Evolutionary conservation across 2,888 invertebrate genomes (phyloP).

Genomic region (Muscina levida): DNA sequence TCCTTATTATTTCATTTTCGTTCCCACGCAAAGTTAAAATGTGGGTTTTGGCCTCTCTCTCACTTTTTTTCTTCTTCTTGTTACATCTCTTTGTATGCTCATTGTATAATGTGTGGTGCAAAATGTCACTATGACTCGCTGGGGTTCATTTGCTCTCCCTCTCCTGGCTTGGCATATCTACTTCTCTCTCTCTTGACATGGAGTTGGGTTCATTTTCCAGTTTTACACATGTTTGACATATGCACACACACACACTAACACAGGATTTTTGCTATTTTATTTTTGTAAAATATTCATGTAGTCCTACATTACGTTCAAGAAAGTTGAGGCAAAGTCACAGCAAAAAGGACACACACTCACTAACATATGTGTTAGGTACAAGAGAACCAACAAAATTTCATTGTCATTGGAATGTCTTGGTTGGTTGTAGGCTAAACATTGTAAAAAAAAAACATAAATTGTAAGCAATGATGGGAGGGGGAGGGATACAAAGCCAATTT

Average conservation of each 20-base stretch:
- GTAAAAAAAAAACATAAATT: not conserved
- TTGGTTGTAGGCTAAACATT: not conserved
- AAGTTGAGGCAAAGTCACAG: constrained; percentile 28
- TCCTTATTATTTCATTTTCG: constrained; percentile 4
- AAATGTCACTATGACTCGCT: not conserved
- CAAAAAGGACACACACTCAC: constrained; percentile 7
- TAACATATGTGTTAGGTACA: not conserved
- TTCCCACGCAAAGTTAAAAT: constrained; percentile 29
- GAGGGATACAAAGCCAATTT: too few relatives aligned
- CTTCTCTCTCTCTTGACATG: constrained; percentile 1
- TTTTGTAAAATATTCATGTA: constrained; percentile 33
- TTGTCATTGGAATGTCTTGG: constrained; percentile 67
- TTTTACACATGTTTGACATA: constrained; percentile 21
- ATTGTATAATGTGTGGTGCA: too few relatives aligned
- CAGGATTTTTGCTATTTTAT: not conserved
- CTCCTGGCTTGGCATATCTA: not conserved
- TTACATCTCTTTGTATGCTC: too few relatives aligned
- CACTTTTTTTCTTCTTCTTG: too few relatives aligned
- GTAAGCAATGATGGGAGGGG: too few relatives aligned
- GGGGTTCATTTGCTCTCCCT: not conserved
- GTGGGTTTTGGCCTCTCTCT: too few relatives aligned
- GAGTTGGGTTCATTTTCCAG: constrained; percentile 38
- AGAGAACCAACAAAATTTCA: constrained; percentile 56
- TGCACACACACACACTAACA: not conserved
- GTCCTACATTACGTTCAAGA: constrained; percentile 37